Conservation (phyloP, 64 coral and sea anemone genomes). For the Montipora cactus region DNA sequence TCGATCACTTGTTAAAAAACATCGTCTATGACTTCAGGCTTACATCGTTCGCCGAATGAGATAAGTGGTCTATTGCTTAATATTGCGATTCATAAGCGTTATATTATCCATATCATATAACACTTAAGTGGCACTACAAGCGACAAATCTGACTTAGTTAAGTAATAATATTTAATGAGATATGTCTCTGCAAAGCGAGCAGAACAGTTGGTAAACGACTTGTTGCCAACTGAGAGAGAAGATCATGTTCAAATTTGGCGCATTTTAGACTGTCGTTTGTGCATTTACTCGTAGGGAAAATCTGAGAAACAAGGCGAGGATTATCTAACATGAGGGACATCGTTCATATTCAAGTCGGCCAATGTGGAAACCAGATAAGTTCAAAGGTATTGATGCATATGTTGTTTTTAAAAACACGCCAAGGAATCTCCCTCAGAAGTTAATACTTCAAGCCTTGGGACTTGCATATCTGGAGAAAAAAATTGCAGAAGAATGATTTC, state of each 20-base stretch:
- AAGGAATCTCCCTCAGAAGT: neutral
- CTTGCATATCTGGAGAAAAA: neutral
- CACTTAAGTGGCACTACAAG: slow-evolving; percentile 9
- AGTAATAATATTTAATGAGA: slow-evolving; percentile 68
- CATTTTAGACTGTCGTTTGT: neutral
- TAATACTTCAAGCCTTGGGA: neutral
- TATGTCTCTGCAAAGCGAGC: slow-evolving; percentile 21
- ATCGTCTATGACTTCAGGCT: neutral
- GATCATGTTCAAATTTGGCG: neutral
- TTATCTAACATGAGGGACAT: slow-evolving; percentile 79
- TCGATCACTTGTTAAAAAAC: neutral
- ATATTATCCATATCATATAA: slow-evolving; percentile 12
- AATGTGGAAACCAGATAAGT: slow-evolving; percentile 93
- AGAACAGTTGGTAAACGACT: neutral
- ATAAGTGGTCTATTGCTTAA: neutral
- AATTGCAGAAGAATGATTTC: no score
- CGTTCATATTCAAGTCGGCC: slow-evolving; percentile 92
- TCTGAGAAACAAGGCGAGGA: neutral
- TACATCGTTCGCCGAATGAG: neutral
- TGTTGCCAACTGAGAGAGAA: neutral
- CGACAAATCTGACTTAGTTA: slow-evolving; percentile 15
- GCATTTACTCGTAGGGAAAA: neutral
- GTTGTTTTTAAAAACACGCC: neutral
- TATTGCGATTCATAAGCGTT: neutral
- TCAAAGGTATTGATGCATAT: slow-evolving; percentile 68